Evolutionary conservation across 2,113 vertebrate genomes (phyloP), one percentile per base, ranked within the genome.

Genomic region (Oncorhynchus tshawytscha): DNA sequence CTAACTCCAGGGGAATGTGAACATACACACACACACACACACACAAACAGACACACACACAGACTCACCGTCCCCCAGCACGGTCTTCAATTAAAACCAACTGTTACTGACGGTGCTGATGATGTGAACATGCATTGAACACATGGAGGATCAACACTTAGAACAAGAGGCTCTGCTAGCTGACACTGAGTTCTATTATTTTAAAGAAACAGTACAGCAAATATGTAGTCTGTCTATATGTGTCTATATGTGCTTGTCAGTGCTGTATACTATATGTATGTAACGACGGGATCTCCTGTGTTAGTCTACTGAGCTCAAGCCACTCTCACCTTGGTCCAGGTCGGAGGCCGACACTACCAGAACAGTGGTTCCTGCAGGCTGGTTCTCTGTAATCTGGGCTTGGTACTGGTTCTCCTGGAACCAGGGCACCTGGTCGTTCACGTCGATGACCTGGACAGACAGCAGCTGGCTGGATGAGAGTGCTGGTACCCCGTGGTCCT

Each of bases 381-480:
- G 86, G 91, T 99, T 99, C 90, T 99, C 98, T 73, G 89, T 89
- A 85, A 99, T 71, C 18, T 87, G 86, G 0, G 94, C 90, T 49
- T 95, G 94, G 3, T 97, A 97, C 59, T 94, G 92, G 0, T 87
- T 88, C 20, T 89, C 88, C 74, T 94, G 93, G 80, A 99, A 99
- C 62, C 81, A 5, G 0, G 98, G 98, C 0, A 94, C 88, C 85
- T 99, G 96, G 0, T 99, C 98, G 0, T 99, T 99, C 78, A 98
- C 91, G 0, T 99, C 98, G 16, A 95, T 94, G 25, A 99, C 95
- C 69, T 94, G 94, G 74, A 98, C 92, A 0, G 91, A 93, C 73
- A 98, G 89, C 5, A 96, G 88, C 89, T 94, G 94, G 18, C 90
- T 85, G 48, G 91, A 89, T 0, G 96, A 96, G 27, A 93, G 96